phyloP scores from a whole-genome alignment of 2,113 vertebrate species.

The Brevimyrus niger region DNA sequence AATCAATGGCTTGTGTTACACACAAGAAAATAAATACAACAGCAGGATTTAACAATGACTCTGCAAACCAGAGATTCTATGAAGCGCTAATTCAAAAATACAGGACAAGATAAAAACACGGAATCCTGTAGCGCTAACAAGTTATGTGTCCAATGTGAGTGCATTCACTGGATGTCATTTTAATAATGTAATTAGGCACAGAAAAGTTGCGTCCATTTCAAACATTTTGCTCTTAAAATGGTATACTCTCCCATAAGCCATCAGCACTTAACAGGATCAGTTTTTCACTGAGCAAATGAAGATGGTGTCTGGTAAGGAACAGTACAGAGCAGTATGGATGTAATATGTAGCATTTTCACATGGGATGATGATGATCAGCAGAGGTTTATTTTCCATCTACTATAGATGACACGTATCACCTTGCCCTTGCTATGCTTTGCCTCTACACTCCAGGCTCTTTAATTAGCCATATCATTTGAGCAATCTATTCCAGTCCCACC shows the following conservation, averaged over 20 bases:
- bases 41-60: background rate
- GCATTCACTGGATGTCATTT: background rate
- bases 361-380: background rate
- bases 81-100: background rate
- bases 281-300: no score
- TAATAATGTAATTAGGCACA: background rate
- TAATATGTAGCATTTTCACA: background rate
- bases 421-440: background rate
- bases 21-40: background rate
- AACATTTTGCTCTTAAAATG: background rate
- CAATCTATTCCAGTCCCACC: constrained; percentile 20
- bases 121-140: background rate
- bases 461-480: background rate
- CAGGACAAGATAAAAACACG: background rate
- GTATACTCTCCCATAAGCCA: background rate
- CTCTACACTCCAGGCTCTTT: background rate
- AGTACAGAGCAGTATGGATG: background rate
- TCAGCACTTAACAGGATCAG: background rate
- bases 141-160: background rate
- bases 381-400: background rate
- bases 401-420: background rate
- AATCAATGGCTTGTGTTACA: background rate
- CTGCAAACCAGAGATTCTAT: background rate
- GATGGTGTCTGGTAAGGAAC: background rate
- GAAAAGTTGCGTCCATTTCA: background rate